Percentiles rank a stretch among this genome's conserved stretches.
These are phyloP conservation scores for Oryzias woworae DNA, from an alignment of 2,113 vertebrate species.

Conservation along the genomic window DNA sequence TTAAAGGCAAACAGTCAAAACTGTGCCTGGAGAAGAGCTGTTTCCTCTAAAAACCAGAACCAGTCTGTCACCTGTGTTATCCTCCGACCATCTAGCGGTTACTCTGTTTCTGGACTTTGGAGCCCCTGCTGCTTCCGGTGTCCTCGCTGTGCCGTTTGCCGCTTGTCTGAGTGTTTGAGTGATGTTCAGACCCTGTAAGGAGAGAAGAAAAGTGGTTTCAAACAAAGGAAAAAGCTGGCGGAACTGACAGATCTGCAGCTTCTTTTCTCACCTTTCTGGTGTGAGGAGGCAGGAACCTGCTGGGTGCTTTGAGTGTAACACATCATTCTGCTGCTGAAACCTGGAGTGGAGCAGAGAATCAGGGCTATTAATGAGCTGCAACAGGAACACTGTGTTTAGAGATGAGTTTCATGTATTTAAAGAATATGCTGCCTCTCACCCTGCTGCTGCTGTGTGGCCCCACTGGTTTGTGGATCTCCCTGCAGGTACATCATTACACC, in stretches of 20 bases:
- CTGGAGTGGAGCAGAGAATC: slow-evolving; percentile 15
- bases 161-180: slow-evolving; percentile 34
- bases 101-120: slow-evolving; percentile 76
- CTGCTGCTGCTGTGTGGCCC: slow-evolving; percentile 31
- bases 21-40: too few species aligned
- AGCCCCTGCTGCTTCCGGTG: slow-evolving; percentile 47
- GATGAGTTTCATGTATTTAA: neutral
- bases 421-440: slow-evolving; percentile 32
- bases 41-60: neutral
- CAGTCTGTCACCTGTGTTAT: neutral
- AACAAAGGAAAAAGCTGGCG: neutral
- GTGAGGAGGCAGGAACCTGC: slow-evolving; percentile 38
- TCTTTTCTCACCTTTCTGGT: slow-evolving; percentile 59
- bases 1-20: too few species aligned
- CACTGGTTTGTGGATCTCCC: slow-evolving; percentile 49
- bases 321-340: slow-evolving; percentile 52
- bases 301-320: slow-evolving; percentile 58
- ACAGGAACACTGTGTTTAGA: neutral
- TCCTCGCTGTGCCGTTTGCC: slow-evolving; percentile 77
- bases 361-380: neutral
- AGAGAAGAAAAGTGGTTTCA: neutral
- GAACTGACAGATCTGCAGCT: neutral
- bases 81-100: slow-evolving; percentile 59
- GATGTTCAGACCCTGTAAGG: slow-evolving; percentile 56
- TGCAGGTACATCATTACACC: slow-evolving; percentile 66